Percentiles rank a stretch among this genome's conserved stretches.
These are phyloP conservation scores for Philhelius pedissequus DNA, from an alignment of 2,888 invertebrate genomes.

Conservation along the genomic window DNA sequence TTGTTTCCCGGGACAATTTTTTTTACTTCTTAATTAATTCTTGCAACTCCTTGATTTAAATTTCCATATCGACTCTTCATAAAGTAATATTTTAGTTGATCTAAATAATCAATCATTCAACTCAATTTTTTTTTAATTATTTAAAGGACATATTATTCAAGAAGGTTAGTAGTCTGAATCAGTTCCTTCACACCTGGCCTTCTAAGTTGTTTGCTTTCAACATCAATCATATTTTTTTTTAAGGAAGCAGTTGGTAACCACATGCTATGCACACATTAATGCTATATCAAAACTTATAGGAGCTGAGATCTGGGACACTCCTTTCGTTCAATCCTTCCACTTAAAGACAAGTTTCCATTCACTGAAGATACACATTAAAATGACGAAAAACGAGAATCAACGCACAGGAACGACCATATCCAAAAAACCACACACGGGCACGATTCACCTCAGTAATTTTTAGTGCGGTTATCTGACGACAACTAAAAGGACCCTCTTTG, in stretches of 20 bases:
- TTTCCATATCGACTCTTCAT: no score
- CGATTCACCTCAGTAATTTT: constrained; percentile 7
- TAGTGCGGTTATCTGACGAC: neutral
- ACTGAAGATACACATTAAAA: neutral
- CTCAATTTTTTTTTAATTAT: neutral
- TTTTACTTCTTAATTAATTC: no score
- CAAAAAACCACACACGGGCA: neutral
- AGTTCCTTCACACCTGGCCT: neutral
- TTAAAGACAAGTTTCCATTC: neutral
- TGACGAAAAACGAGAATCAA: neutral
- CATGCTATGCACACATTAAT: neutral
- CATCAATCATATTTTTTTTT: neutral
- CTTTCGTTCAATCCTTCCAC: neutral
- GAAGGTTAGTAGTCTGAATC: neutral
- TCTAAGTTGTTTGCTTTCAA: neutral
- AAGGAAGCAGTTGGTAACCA: neutral
- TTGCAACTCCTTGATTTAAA: no score
- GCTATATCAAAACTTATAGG: neutral
- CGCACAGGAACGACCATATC: neutral
- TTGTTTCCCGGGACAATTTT: no score
- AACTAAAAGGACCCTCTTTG: neutral
- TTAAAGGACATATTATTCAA: neutral
- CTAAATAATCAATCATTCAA: neutral
- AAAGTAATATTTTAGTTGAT: no score
- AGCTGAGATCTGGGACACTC: neutral